Conservation (phyloP, 2,797 vertebrate species). For the Anabacerthia variegaticeps region DNA sequence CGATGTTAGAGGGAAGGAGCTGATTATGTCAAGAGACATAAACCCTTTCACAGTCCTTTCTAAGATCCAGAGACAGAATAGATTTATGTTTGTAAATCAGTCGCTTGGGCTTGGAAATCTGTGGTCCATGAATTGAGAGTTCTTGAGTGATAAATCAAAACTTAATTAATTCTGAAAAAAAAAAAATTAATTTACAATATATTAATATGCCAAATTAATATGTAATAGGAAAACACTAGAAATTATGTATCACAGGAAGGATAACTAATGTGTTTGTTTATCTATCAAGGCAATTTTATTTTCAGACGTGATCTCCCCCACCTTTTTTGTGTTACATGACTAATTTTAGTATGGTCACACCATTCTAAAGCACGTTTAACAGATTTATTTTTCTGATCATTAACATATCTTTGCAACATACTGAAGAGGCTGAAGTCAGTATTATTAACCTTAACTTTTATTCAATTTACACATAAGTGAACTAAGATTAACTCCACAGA, state of each 20-base stretch:
- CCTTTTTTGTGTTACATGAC: background rate
- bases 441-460: conserved; percentile 27
- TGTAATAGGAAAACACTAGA: background rate
- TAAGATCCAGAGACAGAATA: background rate
- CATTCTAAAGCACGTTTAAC: background rate
- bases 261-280: background rate
- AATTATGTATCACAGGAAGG: background rate
- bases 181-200: background rate
- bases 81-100: background rate
- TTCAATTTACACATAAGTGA: background rate
- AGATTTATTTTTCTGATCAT: background rate
- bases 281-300: background rate
- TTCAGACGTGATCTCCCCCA: background rate
- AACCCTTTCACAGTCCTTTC: background rate
- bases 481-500: background rate
- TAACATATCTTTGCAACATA: background rate
- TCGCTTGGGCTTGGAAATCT: background rate
- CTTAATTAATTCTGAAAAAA: background rate
- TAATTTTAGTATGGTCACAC: background rate
- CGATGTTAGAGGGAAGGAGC: background rate
- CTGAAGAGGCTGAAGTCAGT: background rate
- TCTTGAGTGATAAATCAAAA: background rate
- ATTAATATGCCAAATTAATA: background rate
- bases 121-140: background rate
- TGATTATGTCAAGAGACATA: background rate